phyloP scores from a whole-genome alignment of 2,888 invertebrate genomes.

The Himalopsyche japonica region DNA sequence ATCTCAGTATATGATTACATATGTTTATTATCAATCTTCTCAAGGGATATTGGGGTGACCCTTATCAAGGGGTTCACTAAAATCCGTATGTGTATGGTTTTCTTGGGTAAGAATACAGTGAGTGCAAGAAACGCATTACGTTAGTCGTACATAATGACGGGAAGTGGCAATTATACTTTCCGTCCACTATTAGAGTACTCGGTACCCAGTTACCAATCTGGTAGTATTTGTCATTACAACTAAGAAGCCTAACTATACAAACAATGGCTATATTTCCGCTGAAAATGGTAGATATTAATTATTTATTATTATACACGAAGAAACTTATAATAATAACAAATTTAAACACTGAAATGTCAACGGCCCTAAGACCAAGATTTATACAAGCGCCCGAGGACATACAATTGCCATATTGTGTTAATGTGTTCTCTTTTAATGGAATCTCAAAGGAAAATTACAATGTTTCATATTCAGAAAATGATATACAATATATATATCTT shows the following conservation, averaged over 20 bases:
- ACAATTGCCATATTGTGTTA: too few relatives aligned
- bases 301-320: background rate
- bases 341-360: too few relatives aligned
- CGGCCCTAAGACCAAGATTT: too few relatives aligned
- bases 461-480: too few relatives aligned
- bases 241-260: background rate
- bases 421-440: too few relatives aligned
- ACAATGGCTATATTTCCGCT: background rate
- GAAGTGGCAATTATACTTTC: background rate
- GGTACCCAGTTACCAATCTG: background rate
- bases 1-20: too few relatives aligned
- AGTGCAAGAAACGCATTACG: background rate
- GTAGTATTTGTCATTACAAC: background rate
- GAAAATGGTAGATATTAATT: background rate
- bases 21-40: too few relatives aligned
- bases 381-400: too few relatives aligned
- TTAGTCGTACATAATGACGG: background rate
- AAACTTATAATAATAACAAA: background rate
- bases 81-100: background rate
- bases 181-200: background rate
- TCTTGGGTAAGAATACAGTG: background rate
- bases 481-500: too few relatives aligned
- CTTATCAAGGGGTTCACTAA: too few relatives aligned
- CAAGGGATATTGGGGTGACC: too few relatives aligned
- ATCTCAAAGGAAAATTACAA: too few relatives aligned